Base-by-base conservation (phyloP, 2,113 vertebrate species). In the Mobula birostris region DNA sequence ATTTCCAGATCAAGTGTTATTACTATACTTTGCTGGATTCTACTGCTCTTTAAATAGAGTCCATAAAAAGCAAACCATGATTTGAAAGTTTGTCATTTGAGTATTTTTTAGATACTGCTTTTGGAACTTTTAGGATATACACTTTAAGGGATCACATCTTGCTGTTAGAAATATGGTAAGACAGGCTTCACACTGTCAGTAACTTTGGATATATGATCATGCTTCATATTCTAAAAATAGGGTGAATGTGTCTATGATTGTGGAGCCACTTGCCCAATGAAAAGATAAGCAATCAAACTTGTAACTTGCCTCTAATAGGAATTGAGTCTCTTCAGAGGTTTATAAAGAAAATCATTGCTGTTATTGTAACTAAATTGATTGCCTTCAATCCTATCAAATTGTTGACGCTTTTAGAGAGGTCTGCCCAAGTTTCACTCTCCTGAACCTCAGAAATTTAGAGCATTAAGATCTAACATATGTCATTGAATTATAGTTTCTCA, bases 401-500 rank as follows among this genome's bases (percentile, higher is more conserved):
- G 7, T 0, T 85, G 24, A 61, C 19, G 1, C 3, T 40, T 40
- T 27, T 0, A 58, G 82, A 61, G 56, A 40, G 21, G 58, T 61
- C 56, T 27, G 27, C 56, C 82, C 56, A 87, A 83, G 2, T 83
- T 56, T 56, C 19, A 36, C 36, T 56, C 80, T 56, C 40, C 19
- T 40, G 15, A 6, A 56, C 40, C 5, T 40, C 6, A 48, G 40
- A 17, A 82, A 82, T 21, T 82, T 48, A 14, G 14, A 2, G 79
- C 36, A 11, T 17, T 82, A 40, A 1, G 7, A 40, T 48, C 48
- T 80, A 3, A 80, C 17, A 40, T 94, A 32, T 32, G 24, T 27
- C 82, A 70, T 29, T 66, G 76, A 63, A 94, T 94, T 80, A 32
- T n/a, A 80, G 19, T 63, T 36, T 94, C 80, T 82, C 17, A 94